Conservation (phyloP, 2,797 vertebrate genomes). For the Spinus pinus region DNA sequence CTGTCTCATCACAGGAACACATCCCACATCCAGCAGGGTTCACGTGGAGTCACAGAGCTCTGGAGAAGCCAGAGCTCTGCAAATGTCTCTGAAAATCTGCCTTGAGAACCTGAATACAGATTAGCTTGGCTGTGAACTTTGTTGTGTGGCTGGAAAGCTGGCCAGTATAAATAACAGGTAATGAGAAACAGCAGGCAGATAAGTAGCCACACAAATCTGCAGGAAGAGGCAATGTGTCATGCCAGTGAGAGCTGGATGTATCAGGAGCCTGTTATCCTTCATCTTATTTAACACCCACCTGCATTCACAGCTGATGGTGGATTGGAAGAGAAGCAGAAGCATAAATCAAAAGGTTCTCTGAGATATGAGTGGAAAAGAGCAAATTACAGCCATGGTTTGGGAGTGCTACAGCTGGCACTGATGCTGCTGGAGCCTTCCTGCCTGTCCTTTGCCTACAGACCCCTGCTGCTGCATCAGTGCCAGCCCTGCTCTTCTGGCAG, state of each 20-base stretch:
- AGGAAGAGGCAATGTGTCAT: not conserved
- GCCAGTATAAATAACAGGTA: slow-evolving; percentile 19
- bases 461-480: accelerated
- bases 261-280: not conserved
- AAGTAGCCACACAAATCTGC: slow-evolving; percentile 1
- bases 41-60: not conserved
- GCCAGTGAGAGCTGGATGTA: not conserved
- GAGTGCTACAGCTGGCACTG: not conserved
- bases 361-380: not conserved
- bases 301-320: not conserved
- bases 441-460: not conserved
- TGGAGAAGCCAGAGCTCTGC: not conserved
- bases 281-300: not conserved
- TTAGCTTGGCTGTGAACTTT: slow-evolving; percentile 24
- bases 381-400: not conserved
- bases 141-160: not conserved
- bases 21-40: not conserved
- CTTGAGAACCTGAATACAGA: slow-evolving; percentile 2
- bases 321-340: not conserved
- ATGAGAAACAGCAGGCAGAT: slow-evolving; percentile 36
- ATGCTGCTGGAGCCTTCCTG: not conserved
- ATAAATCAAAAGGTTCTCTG: not conserved
- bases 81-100: not conserved
- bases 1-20: not conserved
- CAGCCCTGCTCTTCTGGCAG: not conserved